Percentiles rank a stretch among this genome's conserved stretches.
These are phyloP conservation scores for Drosophila buzzatii DNA, from an alignment of 2,888 invertebrate genomes.

Conservation along the genomic window DNA sequence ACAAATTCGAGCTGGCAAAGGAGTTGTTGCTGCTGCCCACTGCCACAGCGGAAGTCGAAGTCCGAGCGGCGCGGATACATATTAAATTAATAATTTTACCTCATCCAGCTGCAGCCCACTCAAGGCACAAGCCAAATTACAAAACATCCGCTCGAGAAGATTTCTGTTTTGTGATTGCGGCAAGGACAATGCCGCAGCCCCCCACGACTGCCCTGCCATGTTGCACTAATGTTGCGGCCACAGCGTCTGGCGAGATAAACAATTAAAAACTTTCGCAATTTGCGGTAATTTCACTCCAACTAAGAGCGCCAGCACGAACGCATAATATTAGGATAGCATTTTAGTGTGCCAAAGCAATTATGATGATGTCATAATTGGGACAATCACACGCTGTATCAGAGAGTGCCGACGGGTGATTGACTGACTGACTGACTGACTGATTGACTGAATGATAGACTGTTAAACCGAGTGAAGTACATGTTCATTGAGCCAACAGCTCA, in stretches of 20 bases:
- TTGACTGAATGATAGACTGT: constrained; percentile 6
- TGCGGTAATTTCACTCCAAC: constrained; percentile 74
- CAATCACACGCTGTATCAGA: constrained; percentile 3
- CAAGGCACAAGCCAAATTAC: constrained; percentile 59
- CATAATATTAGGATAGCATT: constrained; percentile 9
- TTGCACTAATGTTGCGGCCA: constrained; percentile 75
- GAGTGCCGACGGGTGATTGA: constrained; percentile 11
- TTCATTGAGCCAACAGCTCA: not conserved
- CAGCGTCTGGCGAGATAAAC: constrained; percentile 70
- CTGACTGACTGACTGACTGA: constrained; percentile 6
- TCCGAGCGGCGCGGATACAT: constrained; percentile 75
- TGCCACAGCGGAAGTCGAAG: constrained; percentile 64
- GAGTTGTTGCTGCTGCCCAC: constrained; percentile 44
- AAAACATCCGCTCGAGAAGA: constrained; percentile 72
- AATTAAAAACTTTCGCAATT: constrained; percentile 82
- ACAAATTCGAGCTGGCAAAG: constrained; percentile 47
- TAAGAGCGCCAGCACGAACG: constrained; percentile 17
- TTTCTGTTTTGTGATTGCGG: constrained; percentile 76
- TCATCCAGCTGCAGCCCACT: constrained; percentile 47
- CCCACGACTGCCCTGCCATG: constrained; percentile 59
- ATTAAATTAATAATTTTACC: constrained; percentile 82
- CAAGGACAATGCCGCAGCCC: constrained; percentile 62
- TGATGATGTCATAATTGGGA: constrained; percentile 48
- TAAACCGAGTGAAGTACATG: constrained; percentile 10
- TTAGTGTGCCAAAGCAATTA: constrained; percentile 37